Base-by-base conservation (phyloP, 2,797 vertebrate species). In the Onychomys leucogaster region DNA sequence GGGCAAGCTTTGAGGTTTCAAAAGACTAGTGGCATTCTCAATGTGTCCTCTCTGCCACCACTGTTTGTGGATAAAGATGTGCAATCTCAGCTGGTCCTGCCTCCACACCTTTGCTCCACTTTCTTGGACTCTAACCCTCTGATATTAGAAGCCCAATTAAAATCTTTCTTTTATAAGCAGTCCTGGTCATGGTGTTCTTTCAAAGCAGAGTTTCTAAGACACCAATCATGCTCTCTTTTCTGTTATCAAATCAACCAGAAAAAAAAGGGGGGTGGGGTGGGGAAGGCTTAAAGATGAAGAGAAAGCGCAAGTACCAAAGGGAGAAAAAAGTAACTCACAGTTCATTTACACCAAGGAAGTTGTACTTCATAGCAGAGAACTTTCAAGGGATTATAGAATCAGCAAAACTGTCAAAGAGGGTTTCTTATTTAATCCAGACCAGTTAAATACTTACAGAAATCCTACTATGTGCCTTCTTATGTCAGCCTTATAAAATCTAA, bases 391-490 rank as follows among this genome's bases (percentile, higher is more conserved):
- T 77, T 52, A 52, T 27, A 11, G 73, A 90, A 43, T 91, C 57
- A n/a, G 57, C 12, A 14, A 89, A 88, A 84, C 61, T 78, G 89
- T 67, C 43, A 59, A 89, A 76, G 3, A 93, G 34, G 76, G 11
- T 61, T 80, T 90, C 73, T 86, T 49, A 61, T 59, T 85, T 59
- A 88, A 76, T 96, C 49, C 65, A n/a, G 34, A 93, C 63, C 59
- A 84, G 71, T 37, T 89, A 91, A 94, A 75, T 52, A 71, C 34
- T 32, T 49, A 84, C 12, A 59, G 81, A 83, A 78, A 90, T 23
- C 81, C 41, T 94, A 95, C 75, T 25, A 65, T 7, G 6, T 67
- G 8, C 8, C 27, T 69, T 77, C 63, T 69, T 83, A 89, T 41
- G 59, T 77, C 46, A 93, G 25, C 3, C 19, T 37, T 57, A 61